Evolutionary conservation across 2,888 invertebrate species (phyloP), one percentile per base, ranked within the genome.

Genomic region (Lysandra bellargus): DNA sequence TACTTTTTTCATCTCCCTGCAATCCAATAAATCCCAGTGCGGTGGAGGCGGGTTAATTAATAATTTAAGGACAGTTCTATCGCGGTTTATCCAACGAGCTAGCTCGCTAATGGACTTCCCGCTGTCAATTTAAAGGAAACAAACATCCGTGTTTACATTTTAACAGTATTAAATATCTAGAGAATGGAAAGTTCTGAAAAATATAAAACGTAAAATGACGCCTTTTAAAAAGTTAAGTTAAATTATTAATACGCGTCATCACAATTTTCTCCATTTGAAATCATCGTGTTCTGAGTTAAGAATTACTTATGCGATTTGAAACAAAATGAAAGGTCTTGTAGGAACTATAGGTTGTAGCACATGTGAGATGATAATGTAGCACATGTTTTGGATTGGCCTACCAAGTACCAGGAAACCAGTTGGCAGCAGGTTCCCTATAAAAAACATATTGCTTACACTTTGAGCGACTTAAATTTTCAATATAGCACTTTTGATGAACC

Each of bases 21-120:
- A 87, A 88, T 89, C 89, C 89, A 89, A 91, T 92, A 89, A 90
- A 91, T 90, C 89, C 89, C 88, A 82, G 85, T 85, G 88, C 87
- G 87, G 87, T 86, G 85, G 86, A 85, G 87, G 87, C 85, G 87
- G 87, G 92, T 92, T 93, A 92, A 93, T 93, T 93, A 93, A 92
- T 92, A 92, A 91, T 93, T 91, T 90, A 91, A 90, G 88, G 87
- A 86, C 84, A 83, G 82, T 81, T 83, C 81, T 79, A 75, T 79
- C 82, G 69, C 64, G 79, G 74, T 80, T 60, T 78, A 72, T 78
- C 76, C 76, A 33, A 76, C 76, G 74, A 82, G 81, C 81, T 82
- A 82, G 80, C 82, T 84, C 81, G 83, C 83, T 85, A 86, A 86
- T 87, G 83, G 84, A 85, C 85, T 83, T 81, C 80, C 84, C 84